Evolutionary conservation across 2,888 invertebrate species (phyloP).

Genomic region (Tenthredo scrophulariae): DNA sequence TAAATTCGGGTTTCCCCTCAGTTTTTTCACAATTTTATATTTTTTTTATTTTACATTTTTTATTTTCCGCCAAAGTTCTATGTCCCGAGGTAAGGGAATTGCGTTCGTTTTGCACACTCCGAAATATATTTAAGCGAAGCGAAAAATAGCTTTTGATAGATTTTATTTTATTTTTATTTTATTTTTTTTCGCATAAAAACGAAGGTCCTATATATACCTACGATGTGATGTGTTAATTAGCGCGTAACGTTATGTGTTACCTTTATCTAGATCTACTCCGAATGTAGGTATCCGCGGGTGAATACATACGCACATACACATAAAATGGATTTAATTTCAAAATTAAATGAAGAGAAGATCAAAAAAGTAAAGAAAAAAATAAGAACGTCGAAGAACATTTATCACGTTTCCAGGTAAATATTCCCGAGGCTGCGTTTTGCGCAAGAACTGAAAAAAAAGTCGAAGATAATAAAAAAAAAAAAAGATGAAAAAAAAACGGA

Average conservation of each 20-base stretch:
- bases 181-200: too few species aligned
- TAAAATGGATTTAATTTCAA: neutral
- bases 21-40: neutral
- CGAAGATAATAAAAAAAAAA: too few species aligned
- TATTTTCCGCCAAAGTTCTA: neutral
- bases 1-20: neutral
- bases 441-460: neutral
- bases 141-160: conserved; percentile 27
- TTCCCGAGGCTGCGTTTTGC: neutral
- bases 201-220: neutral
- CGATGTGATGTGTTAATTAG: too few species aligned
- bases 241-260: too few species aligned
- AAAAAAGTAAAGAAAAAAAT: neutral
- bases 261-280: too few species aligned
- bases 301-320: neutral
- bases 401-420: neutral
- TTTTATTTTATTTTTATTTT: neutral
- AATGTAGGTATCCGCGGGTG: neutral
- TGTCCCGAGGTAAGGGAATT: neutral
- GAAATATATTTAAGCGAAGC: neutral
- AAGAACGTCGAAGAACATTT: neutral
- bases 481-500: neutral
- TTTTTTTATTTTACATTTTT: neutral
- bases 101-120: neutral
- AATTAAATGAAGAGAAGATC: neutral